Evolutionary conservation across 2,888 invertebrate species (phyloP), one percentile per base, ranked within the genome.

Genomic region (Pantelozetes paolii): DNA sequence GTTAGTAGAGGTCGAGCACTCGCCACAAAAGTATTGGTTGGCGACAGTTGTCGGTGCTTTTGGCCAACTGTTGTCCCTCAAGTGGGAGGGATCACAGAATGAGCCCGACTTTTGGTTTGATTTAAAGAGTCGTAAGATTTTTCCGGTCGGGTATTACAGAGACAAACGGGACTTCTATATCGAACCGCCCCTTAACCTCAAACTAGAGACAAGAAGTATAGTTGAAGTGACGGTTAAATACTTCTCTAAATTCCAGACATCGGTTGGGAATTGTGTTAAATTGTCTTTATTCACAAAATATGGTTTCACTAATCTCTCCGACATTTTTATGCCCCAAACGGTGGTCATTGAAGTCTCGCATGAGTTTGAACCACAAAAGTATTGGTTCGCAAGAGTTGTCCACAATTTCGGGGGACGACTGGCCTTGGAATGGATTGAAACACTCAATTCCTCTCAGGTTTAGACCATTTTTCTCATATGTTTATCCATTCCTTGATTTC

Each of bases 341-440:
- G 54, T 75, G 13, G 32, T 75, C 40, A n/a, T 69, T 11, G 75
- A 75, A 73, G 70, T 75, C 23, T 23, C 57, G 1, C 73, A 73
- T 75, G 42, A 42, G 30, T 50, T 67, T n/a, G 67, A 72, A 13
- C 64, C 72, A 5, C 54, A 75, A 15, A 72, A 72, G 54, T 59
- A 73, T 59, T 75, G 75, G 75, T 75, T 73, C 69, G 75, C 75
- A 40, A 28, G n/a, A 20, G 62, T 75, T n/a, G 62, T 74, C 3
- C 0, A 48, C 6, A 75, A 75, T 36, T 42, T 69, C 71, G 73
- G 75, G 5, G 75, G 75, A 20, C 57, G 72, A 26, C 70, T 75
- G 20, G 20, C 57, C n/a, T 36, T 75, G 9, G 23, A 69, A 45
- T 75, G 75, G 75, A 13, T 70, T 36, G 26, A 42, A 30, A 32